Evolutionary conservation across 2,797 vertebrate species (phyloP), one percentile per base, ranked within the genome.

Genomic region (Peromyscus attwateri): DNA sequence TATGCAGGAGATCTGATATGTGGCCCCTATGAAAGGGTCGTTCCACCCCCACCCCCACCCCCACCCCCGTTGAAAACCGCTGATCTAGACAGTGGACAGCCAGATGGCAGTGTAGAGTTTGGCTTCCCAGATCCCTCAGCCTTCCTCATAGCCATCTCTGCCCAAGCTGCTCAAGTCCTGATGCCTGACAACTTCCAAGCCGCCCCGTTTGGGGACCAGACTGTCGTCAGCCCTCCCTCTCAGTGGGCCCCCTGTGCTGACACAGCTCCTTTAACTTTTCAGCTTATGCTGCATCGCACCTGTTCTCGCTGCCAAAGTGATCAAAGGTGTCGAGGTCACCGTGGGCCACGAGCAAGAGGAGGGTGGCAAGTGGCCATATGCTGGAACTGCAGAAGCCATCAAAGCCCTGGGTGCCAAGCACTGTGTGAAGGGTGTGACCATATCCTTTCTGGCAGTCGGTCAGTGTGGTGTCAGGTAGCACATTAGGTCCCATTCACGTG

Each of bases 221-320:
- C 49, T 19, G 2, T 27, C 13, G 21, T 23, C 10, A 3, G 34
- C 4, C 16, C n/a, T 68, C 66, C 11, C 0, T 12, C n/a, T 57
- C n/a, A 25, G 25, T 2, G 31, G 4, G 23, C 34, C 5, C 5
- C 34, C 55, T 8, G 25, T 23, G 46, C 80, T 70, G 31, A 85
- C 8, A 1, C 6, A 2, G 3, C 23, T 27, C 17, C 37, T 19
- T 7, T 11, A 21, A 0, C 77, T 19, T 97, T 97, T 19, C 98
- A 99, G 99, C 71, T 97, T 99, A 98, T 99, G 99, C 97, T 99
- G 99, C 98, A 99, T 99, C 40, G 99, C 99, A 2, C 99, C 99
- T 0, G 97, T 99, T 73, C 98, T 99, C 1, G 99, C 99, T 1
- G 99, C 99, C 92, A 99, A 99, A 97, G 98, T 99, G 92, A 98